Conservation (phyloP, 1,140 invertebrate species). For the Hycleus phaleratus region DNA sequence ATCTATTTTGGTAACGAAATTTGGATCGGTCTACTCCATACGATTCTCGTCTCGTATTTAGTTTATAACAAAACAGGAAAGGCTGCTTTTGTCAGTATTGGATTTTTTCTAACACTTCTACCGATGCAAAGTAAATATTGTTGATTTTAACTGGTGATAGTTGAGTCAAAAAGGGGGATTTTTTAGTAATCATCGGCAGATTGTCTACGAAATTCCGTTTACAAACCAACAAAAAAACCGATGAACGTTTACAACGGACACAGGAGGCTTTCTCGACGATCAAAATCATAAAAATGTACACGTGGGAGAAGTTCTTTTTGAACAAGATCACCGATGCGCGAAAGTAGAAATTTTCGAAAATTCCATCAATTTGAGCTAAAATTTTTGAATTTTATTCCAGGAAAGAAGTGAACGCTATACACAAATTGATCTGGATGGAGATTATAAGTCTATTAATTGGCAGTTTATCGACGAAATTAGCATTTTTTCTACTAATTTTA, state of each 20-base stretch:
- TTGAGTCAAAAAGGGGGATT: background rate
- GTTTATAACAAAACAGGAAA: constrained; percentile 66
- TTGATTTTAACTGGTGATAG: background rate
- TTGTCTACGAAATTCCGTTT: constrained; percentile 56
- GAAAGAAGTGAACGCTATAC: constrained; percentile 22
- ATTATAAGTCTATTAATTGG: constrained; percentile 19
- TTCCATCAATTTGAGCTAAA: background rate
- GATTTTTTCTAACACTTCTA: constrained; percentile 69
- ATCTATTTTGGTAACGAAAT: constrained; percentile 57
- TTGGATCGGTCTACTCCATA: constrained; percentile 67
- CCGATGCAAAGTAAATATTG: constrained; percentile 61
- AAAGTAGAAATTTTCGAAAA: constrained; percentile 37
- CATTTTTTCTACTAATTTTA: constrained; percentile 48
- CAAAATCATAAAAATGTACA: constrained; percentile 86
- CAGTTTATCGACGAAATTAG: constrained; percentile 58
- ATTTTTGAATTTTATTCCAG: constrained; percentile 11
- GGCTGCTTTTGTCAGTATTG: constrained; percentile 67
- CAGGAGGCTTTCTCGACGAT: constrained; percentile 85
- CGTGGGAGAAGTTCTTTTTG: constrained; percentile 73
- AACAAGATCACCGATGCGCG: constrained; percentile 52
- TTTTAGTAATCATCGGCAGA: constrained; percentile 58
- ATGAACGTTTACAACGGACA: constrained; percentile 76
- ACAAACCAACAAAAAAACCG: constrained; percentile 61
- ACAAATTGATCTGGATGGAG: constrained; percentile 25
- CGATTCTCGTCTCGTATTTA: constrained; percentile 61